These are phyloP conservation scores for Brienomyrus brachyistius DNA, from an alignment of 2,113 vertebrate species.

Conservation along the genomic window DNA sequence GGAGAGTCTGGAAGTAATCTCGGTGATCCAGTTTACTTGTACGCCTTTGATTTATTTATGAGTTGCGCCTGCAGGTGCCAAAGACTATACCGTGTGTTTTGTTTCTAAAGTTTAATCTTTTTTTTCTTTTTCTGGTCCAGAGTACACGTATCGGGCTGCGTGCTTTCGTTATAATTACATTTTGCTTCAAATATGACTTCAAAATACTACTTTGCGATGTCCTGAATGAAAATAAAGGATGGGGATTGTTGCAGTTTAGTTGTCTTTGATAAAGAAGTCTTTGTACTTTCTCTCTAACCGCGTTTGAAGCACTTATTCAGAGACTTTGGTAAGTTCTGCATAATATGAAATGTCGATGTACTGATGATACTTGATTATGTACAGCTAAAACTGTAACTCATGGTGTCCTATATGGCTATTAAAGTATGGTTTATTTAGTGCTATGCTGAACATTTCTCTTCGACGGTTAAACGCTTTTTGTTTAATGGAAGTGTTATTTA, in stretches of 20 bases:
- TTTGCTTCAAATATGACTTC: background rate
- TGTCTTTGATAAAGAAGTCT: background rate
- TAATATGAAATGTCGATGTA: background rate
- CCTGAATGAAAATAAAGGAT: background rate
- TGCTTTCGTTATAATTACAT: background rate
- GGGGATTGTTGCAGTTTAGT: background rate
- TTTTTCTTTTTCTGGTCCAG: background rate
- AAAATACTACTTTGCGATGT: background rate
- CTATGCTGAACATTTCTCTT: background rate
- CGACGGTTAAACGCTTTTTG: background rate
- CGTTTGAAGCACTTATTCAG: background rate
- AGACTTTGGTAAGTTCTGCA: background rate
- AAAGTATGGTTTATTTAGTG: background rate
- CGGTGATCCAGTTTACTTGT: background rate
- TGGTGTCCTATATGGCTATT: background rate
- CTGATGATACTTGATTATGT: background rate
- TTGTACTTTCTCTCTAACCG: background rate
- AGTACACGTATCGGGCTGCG: background rate
- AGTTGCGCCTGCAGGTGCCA: slow-evolving; percentile 2
- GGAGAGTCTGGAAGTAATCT: background rate
- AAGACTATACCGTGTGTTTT: background rate
- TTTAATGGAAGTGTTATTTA: background rate
- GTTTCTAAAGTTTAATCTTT: background rate
- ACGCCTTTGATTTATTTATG: background rate
- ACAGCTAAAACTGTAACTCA: background rate